phyloP scores from a whole-genome alignment of 2,113 vertebrate genomes.

The Amazona guildingii region DNA sequence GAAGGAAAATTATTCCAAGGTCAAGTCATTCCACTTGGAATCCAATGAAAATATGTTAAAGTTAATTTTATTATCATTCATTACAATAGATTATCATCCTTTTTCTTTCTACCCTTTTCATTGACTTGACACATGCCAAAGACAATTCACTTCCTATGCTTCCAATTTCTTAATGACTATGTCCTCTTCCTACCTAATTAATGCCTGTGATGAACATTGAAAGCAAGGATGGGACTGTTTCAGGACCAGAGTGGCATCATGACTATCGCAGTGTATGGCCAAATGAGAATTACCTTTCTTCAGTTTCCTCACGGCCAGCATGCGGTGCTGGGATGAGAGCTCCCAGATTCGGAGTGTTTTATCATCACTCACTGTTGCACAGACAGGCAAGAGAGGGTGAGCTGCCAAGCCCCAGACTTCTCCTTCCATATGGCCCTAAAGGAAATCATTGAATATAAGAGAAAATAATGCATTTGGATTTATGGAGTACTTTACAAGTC shows the following conservation, averaged over 20 bases:
- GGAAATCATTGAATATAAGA: not conserved
- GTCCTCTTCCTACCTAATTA: not conserved
- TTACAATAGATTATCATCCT: not conserved
- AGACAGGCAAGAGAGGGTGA: constrained; percentile 92
- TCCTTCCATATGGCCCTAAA: constrained; percentile 95
- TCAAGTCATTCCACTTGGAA: not conserved
- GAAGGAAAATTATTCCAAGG: not conserved
- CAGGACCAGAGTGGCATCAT: not conserved
- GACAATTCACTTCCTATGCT: not conserved
- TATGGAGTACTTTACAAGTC: not conserved
- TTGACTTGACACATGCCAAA: constrained; percentile 22
- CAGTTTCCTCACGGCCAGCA: constrained; percentile 96
- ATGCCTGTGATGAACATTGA: not conserved
- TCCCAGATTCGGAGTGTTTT: constrained; percentile 97
- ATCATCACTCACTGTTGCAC: constrained; percentile 95
- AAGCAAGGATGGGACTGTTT: not conserved
- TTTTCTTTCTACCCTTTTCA: not conserved
- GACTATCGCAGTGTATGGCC: not conserved
- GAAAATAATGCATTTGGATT: not conserved
- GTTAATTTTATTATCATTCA: not conserved
- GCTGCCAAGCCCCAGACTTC: constrained; percentile 96
- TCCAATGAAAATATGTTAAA: not conserved
- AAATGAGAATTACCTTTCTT: constrained; percentile 85
- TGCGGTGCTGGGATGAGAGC: constrained; percentile 92
- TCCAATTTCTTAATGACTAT: not conserved